These are phyloP conservation scores for Chamaea fasciata DNA, from an alignment of 2,113 vertebrate genomes.

Conservation along the genomic window DNA sequence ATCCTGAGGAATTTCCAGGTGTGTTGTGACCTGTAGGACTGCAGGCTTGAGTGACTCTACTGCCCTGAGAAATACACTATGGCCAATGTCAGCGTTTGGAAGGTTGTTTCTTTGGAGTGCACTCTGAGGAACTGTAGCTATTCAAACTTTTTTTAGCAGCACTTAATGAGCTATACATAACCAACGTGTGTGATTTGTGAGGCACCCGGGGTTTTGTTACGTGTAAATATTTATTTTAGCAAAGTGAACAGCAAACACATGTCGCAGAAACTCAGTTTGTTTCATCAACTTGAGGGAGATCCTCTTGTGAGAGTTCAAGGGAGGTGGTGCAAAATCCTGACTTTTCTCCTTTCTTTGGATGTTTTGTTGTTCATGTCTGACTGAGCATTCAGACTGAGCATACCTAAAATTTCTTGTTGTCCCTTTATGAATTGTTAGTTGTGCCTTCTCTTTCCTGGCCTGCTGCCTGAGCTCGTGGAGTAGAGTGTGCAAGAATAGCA, in stretches of 20 bases:
- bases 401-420: rapidly evolving
- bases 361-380: background rate
- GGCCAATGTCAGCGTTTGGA: background rate
- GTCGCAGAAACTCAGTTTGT: background rate
- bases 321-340: background rate
- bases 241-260: background rate
- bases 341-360: background rate
- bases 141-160: background rate
- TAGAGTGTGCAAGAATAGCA: background rate
- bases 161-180: background rate
- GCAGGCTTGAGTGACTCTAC: background rate
- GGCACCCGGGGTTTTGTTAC: background rate
- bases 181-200: background rate
- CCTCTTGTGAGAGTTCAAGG: background rate
- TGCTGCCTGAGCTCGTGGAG: background rate
- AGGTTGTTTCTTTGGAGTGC: background rate
- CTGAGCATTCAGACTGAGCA: background rate
- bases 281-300: background rate
- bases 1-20: background rate
- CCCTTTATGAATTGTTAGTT: background rate
- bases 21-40: background rate
- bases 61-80: rapidly evolving
- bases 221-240: conserved; percentile 20
- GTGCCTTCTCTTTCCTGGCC: background rate
- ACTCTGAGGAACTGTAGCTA: background rate